These are phyloP conservation scores for Jaculus jaculus DNA, from an alignment of 2,113 vertebrate genomes.

Conservation along the genomic window DNA sequence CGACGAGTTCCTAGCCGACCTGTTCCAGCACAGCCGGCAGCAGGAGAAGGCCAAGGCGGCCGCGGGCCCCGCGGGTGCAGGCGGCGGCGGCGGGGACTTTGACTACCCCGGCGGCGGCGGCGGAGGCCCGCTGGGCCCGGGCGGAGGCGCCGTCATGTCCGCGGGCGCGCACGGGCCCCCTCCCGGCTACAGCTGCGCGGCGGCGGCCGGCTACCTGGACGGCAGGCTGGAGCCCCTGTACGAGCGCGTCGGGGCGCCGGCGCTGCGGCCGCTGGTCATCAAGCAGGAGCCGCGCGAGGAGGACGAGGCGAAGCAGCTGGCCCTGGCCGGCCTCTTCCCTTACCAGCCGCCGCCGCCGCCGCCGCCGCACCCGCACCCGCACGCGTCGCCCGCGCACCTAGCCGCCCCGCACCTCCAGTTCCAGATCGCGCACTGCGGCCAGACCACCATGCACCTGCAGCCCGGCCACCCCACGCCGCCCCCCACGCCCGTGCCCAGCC, in stretches of 20 bases:
- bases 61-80: slow-evolving; percentile 73
- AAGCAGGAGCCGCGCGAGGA: slow-evolving; percentile 97
- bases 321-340: slow-evolving; percentile 89
- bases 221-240: slow-evolving; percentile 92
- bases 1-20: slow-evolving; percentile 98
- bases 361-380: slow-evolving; percentile 90
- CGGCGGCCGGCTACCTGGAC: slow-evolving; percentile 90
- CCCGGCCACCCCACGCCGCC: slow-evolving; percentile 96
- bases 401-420: slow-evolving; percentile 95
- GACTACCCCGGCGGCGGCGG: slow-evolving; percentile 80
- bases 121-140: slow-evolving; percentile 64
- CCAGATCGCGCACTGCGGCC: slow-evolving; percentile 96
- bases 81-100: slow-evolving; percentile 86
- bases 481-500: slow-evolving; percentile 97
- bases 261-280: slow-evolving; percentile 93
- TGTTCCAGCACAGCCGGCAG: slow-evolving; percentile 95
- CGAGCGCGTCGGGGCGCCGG: slow-evolving; percentile 88
- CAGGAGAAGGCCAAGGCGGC: slow-evolving; percentile 91
- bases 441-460: slow-evolving; percentile 97
- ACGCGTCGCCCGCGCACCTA: slow-evolving; percentile 90
- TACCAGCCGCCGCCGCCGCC: slow-evolving; percentile 86
- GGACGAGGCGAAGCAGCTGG: slow-evolving; percentile 88
- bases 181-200: slow-evolving; percentile 88
- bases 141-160: slow-evolving; percentile 82
- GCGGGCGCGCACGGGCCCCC: slow-evolving; percentile 81